Conservation (phyloP, 1,140 invertebrate genomes). For the Metaphire vulgaris region DNA sequence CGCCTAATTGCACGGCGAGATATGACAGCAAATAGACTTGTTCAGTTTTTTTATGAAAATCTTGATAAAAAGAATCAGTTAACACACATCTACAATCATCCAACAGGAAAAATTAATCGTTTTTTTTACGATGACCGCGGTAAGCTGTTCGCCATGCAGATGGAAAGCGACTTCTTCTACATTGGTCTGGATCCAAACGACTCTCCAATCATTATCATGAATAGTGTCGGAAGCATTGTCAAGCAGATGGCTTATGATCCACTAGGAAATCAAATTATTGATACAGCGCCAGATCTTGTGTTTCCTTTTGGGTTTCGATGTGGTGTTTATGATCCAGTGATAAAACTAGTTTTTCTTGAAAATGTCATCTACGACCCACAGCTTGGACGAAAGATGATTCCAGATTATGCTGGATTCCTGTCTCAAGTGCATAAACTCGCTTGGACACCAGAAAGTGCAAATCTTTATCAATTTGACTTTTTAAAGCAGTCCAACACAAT, state of each 20-base stretch:
- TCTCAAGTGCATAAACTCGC: slow-evolving; percentile 37
- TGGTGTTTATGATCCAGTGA: slow-evolving; percentile 79
- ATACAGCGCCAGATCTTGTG: slow-evolving; percentile 84
- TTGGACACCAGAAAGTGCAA: slow-evolving; percentile 36
- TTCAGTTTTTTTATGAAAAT: slow-evolving; percentile 90
- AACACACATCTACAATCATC: slow-evolving; percentile 68
- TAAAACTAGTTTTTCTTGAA: slow-evolving; percentile 67
- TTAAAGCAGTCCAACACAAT: not conserved
- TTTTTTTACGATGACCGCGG: slow-evolving; percentile 67
- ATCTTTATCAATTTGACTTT: not conserved
- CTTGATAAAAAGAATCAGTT: slow-evolving; percentile 51
- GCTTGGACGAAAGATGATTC: slow-evolving; percentile 89
- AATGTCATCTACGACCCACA: slow-evolving; percentile 86
- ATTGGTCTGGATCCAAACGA: slow-evolving; percentile 90
- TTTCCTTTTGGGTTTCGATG: slow-evolving; percentile 75
- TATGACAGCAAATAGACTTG: slow-evolving; percentile 74
- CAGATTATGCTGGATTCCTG: slow-evolving; percentile 70
- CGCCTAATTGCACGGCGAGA: slow-evolving; percentile 72
- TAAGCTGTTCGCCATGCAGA: slow-evolving; percentile 75
- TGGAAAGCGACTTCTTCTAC: slow-evolving; percentile 71
- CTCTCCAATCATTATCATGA: slow-evolving; percentile 81
- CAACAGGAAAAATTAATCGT: slow-evolving; percentile 4
- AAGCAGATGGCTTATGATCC: slow-evolving; percentile 88
- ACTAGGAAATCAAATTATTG: slow-evolving; percentile 78
- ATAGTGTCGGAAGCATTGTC: slow-evolving; percentile 77